Percentiles rank a stretch among this genome's conserved stretches.
These are phyloP conservation scores for Echinometra lucunter DNA, from an alignment of 53 echinoderm and acorn worm genomes.

Conservation along the genomic window DNA sequence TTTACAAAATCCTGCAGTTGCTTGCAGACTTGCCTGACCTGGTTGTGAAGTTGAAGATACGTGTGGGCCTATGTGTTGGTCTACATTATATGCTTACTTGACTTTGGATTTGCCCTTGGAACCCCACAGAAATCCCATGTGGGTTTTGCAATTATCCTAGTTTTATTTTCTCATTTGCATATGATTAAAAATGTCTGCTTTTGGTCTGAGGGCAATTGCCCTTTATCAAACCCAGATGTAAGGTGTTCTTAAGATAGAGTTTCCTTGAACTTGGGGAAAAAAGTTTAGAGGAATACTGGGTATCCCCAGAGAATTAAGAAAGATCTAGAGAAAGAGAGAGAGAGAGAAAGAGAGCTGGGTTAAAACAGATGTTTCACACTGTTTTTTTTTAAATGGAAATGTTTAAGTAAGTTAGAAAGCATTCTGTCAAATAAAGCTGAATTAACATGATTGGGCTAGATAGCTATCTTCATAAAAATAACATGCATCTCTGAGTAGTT, in stretches of 20 bases:
- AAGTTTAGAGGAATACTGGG: not conserved
- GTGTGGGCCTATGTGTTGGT: not conserved
- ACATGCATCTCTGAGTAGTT: no score
- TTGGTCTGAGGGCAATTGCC: not conserved
- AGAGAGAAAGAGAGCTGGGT: not conserved
- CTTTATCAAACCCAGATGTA: constrained; percentile 2
- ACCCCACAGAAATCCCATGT: constrained; percentile 31
- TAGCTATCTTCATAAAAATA: no score
- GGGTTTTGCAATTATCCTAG: constrained; percentile 29
- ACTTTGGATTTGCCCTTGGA: not conserved
- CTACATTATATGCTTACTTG: not conserved
- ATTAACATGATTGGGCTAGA: no score
- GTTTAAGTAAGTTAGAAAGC: not conserved
- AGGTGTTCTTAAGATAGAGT: constrained; percentile 24
- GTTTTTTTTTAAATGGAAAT: not conserved
- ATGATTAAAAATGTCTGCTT: constrained; percentile 36
- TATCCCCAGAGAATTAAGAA: not conserved
- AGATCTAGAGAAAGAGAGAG: constrained; percentile 6
- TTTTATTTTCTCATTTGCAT: not conserved
- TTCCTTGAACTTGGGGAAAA: constrained; percentile 38
- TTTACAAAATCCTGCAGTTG: not conserved
- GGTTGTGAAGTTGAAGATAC: not conserved
- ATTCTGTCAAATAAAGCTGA: not conserved
- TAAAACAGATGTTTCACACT: constrained; percentile 15
- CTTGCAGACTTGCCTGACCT: not conserved